Evolutionary conservation across 2,113 vertebrate species (phyloP).

Genomic region (Mesoclemmys tuberculata): DNA sequence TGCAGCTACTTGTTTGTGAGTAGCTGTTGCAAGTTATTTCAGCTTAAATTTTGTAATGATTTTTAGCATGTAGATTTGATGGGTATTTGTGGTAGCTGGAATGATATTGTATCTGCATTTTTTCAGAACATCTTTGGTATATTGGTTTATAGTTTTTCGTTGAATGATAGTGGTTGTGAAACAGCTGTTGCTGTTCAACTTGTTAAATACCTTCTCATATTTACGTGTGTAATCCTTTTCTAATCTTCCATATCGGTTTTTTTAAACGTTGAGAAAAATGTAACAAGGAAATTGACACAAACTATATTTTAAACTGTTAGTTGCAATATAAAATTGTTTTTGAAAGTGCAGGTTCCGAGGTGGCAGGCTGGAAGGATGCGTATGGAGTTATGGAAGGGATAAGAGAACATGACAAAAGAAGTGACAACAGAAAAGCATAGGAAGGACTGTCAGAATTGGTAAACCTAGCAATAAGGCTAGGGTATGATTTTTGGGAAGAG

Average conservation of each 20-base stretch:
- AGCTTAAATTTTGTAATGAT: rapidly evolving
- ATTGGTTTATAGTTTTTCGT: not conserved
- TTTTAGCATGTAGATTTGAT: rapidly evolving
- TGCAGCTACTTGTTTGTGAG: not conserved
- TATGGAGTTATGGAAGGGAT: not conserved
- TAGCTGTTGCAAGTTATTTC: too few relatives aligned
- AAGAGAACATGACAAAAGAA: not conserved
- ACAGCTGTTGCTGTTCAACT: not conserved
- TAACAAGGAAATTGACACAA: not conserved
- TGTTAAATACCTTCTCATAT: not conserved
- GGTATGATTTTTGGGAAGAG: not conserved
- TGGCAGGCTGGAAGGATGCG: not conserved
- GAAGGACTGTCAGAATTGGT: not conserved
- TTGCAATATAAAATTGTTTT: not conserved
- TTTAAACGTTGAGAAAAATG: not conserved
- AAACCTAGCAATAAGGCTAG: not conserved
- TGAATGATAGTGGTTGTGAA: rapidly evolving
- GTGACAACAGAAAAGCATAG: not conserved
- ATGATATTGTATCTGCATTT: not conserved
- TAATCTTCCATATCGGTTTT: not conserved
- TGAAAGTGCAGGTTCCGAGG: not conserved
- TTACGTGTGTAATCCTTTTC: not conserved
- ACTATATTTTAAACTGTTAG: not conserved
- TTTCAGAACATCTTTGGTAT: not conserved
- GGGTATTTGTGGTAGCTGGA: not conserved